Percentiles rank a stretch among this genome's conserved stretches.
Conservation (phyloP, 2,888 invertebrate genomes). For the Coremacera marginata region DNA sequence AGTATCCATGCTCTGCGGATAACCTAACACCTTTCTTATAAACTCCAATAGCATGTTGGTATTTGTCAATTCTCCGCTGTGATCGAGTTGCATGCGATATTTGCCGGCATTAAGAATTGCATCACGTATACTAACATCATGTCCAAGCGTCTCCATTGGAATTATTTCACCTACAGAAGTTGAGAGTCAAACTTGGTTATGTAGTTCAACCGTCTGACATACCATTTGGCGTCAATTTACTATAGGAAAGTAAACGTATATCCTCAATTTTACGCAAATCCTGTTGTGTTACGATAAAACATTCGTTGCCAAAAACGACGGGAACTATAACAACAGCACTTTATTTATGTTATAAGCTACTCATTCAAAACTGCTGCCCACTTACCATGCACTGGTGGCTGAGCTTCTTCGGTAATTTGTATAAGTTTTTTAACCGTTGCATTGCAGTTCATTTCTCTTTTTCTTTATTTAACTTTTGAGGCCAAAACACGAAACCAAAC, state of each 20-base stretch:
- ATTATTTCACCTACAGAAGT: slow-evolving; percentile 47
- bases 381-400: slow-evolving; percentile 57
- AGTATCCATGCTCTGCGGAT: background rate
- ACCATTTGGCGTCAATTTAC: slow-evolving; percentile 51
- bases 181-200: background rate
- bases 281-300: slow-evolving; percentile 60
- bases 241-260: slow-evolving; percentile 53
- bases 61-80: background rate
- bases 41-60: background rate
- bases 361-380: background rate
- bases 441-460: slow-evolving; percentile 44
- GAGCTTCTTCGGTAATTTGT: slow-evolving; percentile 59
- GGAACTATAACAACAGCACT: slow-evolving; percentile 53
- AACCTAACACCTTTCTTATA: background rate
- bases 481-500: slow-evolving; percentile 26
- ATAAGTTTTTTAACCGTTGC: slow-evolving; percentile 51
- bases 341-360: background rate
- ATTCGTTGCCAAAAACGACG: slow-evolving; percentile 58
- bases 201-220: background rate
- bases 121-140: slow-evolving; percentile 42
- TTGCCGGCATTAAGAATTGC: slow-evolving; percentile 39
- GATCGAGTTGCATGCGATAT: slow-evolving; percentile 19
- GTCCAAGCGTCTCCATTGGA: slow-evolving; percentile 43
- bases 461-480: slow-evolving; percentile 20
- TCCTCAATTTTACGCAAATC: slow-evolving; percentile 63